Evolutionary conservation across 2,888 invertebrate species (phyloP), one percentile per base, ranked within the genome.

Genomic region (Pristionchus exspectatus): DNA sequence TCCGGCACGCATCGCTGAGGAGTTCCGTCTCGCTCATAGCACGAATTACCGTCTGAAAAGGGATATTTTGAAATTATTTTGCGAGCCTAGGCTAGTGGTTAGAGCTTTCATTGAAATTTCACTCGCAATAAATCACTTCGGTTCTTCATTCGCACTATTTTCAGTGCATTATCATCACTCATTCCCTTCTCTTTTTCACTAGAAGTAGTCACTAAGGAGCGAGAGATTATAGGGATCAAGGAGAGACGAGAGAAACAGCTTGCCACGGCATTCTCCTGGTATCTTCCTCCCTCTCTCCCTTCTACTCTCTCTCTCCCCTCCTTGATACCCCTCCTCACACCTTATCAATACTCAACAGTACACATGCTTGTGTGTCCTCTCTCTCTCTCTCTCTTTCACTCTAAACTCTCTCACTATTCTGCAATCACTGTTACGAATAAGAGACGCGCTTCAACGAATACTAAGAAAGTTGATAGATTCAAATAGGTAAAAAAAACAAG

Each of bases 1-100:
- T 97, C 97, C 0, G 99, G 98, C 94, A 98, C 97, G 96, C 99
- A 99, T 85, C 84, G 89, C 90, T 95, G 95, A 50, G 95, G 93
- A 77, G 87, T 66, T 56, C 91, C 91, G 33, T 91, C 89, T 30
- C 92, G 83, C 88, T 94, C 94, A 89, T 93, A 94, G 81, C 94
- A 94, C 4, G 93, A 92, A 72, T 92, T 93, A 38, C 93, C 91
- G 89, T 93, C 93, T 90, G 89, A 86, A 84, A 18, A 59, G n/a
- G 9, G 63, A 12, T 56, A 21, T 16, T 38, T 38, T 38, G 5
- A 38, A 38, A 38, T 38, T 38, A 38, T 38, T 38, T 38, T 50
- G 44, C 44, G 44, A 3, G 44, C 44, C 44, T 50, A 0, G 4
- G 18, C 54, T 10, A 7, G 7, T 59, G 59, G 9, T 33, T 38